Evolutionary conservation across 2,888 invertebrate genomes (phyloP).

Genomic region (Parnassius smintheus): DNA sequence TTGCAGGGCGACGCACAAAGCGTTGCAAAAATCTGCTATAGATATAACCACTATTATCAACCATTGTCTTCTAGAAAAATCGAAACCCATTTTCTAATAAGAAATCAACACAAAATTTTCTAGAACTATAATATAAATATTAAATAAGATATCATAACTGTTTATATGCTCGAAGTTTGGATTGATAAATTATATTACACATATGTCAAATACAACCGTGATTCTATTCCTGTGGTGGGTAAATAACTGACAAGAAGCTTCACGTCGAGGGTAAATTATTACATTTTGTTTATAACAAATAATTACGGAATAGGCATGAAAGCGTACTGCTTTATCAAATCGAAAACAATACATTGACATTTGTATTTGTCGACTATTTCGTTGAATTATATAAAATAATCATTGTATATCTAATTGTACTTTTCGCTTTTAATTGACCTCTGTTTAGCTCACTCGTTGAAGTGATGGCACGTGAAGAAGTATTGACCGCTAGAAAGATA

Average conservation of each 20-base stretch:
- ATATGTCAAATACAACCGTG: slow-evolving; percentile 34
- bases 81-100: slow-evolving; percentile 73
- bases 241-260: slow-evolving; percentile 47
- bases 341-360: slow-evolving; percentile 12
- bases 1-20: slow-evolving; percentile 91
- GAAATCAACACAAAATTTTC: not conserved
- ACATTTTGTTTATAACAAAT: slow-evolving; percentile 38
- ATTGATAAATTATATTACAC: slow-evolving; percentile 6
- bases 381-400: not conserved
- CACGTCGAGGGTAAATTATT: slow-evolving; percentile 42
- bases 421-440: slow-evolving; percentile 1
- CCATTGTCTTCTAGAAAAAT: slow-evolving; percentile 88
- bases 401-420: slow-evolving; percentile 15
- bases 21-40: slow-evolving; percentile 91
- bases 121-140: not conserved
- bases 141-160: not conserved
- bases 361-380: not conserved
- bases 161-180: not conserved
- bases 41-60: slow-evolving; percentile 88
- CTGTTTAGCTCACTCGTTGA: slow-evolving; percentile 6
- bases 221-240: slow-evolving; percentile 43
- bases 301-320: slow-evolving; percentile 17
- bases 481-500: slow-evolving; percentile 56
- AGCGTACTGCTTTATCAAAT: slow-evolving; percentile 8
- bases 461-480: slow-evolving; percentile 34